These are phyloP conservation scores for Nasonia oneida DNA, from an alignment of 2,888 invertebrate species.

Conservation along the genomic window DNA sequence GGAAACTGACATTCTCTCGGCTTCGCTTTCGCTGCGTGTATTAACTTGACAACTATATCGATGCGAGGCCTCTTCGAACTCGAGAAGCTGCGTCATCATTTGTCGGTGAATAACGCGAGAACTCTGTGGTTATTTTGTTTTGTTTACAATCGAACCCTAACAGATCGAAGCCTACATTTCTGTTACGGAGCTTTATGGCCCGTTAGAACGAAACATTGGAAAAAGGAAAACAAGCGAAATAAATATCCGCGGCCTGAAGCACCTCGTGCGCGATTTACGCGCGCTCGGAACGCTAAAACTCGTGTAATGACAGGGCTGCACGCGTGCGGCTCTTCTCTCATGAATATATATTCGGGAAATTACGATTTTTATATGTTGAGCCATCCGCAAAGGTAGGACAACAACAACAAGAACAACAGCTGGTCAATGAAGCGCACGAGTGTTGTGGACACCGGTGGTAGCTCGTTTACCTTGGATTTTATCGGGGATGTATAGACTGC, in stretches of 20 bases:
- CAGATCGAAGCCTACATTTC: neutral
- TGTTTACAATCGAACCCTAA: too few species aligned
- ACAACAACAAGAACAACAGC: neutral
- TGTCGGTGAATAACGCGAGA: neutral
- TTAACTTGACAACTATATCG: neutral
- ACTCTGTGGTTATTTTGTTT: too few species aligned
- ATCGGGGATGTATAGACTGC: neutral
- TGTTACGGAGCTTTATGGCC: neutral
- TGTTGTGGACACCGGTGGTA: neutral
- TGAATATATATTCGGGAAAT: slow-evolving; percentile 27
- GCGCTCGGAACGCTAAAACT: slow-evolving; percentile 18
- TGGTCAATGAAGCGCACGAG: neutral
- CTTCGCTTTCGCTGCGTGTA: neutral
- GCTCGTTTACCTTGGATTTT: neutral
- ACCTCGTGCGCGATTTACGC: neutral
- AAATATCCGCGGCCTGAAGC: neutral
- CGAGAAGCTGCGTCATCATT: too few species aligned
- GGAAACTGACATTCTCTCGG: neutral
- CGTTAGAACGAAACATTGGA: neutral
- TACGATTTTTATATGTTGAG: slow-evolving; percentile 35
- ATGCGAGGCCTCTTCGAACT: slow-evolving; percentile 20
- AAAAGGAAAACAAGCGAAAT: neutral
- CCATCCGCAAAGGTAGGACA: neutral
- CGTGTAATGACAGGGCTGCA: slow-evolving; percentile 8
- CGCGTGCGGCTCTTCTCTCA: neutral